phyloP scores from a whole-genome alignment of 1,140 invertebrate species.

The Akabosia matsudoensis region DNA sequence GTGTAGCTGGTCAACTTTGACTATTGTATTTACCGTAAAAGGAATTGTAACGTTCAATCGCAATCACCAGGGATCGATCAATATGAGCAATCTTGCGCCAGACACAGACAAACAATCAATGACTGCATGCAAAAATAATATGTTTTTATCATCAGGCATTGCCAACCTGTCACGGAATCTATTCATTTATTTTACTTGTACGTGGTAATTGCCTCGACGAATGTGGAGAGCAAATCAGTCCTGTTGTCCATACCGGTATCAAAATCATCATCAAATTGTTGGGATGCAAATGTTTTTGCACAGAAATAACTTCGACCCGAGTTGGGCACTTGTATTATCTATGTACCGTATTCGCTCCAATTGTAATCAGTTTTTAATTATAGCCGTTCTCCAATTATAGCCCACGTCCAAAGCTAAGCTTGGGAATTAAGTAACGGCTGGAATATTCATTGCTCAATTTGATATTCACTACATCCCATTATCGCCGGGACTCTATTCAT shows the following conservation, averaged over 20 bases:
- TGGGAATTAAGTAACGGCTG: no score
- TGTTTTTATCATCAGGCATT: background rate
- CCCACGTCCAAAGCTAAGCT: no score
- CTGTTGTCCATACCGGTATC: no score
- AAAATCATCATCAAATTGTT: no score
- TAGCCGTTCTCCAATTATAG: no score
- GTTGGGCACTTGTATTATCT: no score
- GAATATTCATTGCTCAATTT: no score
- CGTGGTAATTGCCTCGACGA: background rate
- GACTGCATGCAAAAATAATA: background rate
- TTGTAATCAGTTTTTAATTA: no score
- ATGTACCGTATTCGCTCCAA: no score
- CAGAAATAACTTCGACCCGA: no score
- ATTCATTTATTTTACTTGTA: background rate
- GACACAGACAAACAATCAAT: background rate
- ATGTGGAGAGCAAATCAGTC: background rate
- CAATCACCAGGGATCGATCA: background rate
- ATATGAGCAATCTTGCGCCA: background rate
- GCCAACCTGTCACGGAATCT: background rate
- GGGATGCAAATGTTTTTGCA: background rate
- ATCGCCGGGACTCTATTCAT: no score
- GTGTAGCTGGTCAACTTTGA: background rate
- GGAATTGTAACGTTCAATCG: background rate
- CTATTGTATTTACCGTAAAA: slow-evolving; percentile 4
- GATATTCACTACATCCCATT: no score